Evolutionary conservation across 2,888 invertebrate species (phyloP).

Genomic region (Marasmarcha lunaedactyla): DNA sequence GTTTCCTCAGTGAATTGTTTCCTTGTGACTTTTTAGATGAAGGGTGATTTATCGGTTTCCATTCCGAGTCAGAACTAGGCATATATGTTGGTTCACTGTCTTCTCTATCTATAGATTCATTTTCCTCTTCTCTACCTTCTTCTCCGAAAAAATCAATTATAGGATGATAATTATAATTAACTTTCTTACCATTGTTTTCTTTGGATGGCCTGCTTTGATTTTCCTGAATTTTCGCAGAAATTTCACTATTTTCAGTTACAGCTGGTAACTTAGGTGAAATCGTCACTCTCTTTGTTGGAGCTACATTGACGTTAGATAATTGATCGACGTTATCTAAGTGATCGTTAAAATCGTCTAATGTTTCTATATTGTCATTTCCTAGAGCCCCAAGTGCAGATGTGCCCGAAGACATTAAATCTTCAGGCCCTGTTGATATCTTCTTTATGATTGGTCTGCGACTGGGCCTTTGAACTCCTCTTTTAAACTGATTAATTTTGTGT

Average conservation of each 20-base stretch:
- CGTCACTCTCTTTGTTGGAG: slow-evolving; percentile 30
- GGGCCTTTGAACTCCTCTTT: slow-evolving; percentile 46
- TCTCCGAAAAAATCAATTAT: slow-evolving; percentile 83
- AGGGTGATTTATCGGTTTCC: slow-evolving; percentile 58
- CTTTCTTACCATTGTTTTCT: slow-evolving; percentile 57
- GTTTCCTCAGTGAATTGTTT: too few relatives aligned
- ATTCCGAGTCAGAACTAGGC: slow-evolving; percentile 46
- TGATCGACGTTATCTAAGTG: slow-evolving; percentile 39
- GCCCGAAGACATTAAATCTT: slow-evolving; percentile 53
- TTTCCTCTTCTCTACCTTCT: slow-evolving; percentile 32
- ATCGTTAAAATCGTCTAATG: slow-evolving; percentile 42
- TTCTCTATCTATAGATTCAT: slow-evolving; percentile 50
- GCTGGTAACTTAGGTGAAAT: slow-evolving; percentile 48
- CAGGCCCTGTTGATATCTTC: slow-evolving; percentile 46
- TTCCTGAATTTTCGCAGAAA: slow-evolving; percentile 24
- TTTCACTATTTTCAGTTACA: slow-evolving; percentile 29
- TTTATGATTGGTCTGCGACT: slow-evolving; percentile 53
- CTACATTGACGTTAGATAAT: slow-evolving; percentile 21
- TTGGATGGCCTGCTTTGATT: slow-evolving; percentile 19
- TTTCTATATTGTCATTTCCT: slow-evolving; percentile 31
- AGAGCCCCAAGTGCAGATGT: slow-evolving; percentile 45
- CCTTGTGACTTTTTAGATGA: slow-evolving; percentile 23
- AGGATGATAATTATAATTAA: slow-evolving; percentile 87
- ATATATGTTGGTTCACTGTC: slow-evolving; percentile 34
- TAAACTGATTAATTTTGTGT: slow-evolving; percentile 44